phyloP scores from a whole-genome alignment of 1,140 invertebrate genomes.

The Charaxes varanes region DNA sequence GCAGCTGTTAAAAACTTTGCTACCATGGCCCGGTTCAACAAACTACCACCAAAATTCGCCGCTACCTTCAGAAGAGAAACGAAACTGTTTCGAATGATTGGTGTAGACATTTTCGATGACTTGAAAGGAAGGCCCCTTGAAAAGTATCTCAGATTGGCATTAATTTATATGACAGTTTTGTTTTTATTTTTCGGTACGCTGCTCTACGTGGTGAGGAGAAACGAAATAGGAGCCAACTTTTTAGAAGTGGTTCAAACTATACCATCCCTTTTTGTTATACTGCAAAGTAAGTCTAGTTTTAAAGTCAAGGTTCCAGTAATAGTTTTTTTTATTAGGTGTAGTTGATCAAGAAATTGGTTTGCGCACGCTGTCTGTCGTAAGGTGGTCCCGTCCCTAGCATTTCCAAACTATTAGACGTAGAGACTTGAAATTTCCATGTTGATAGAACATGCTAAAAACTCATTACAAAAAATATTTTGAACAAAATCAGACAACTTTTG shows the following conservation, averaged over 20 bases:
- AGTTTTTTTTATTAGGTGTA: too few relatives aligned
- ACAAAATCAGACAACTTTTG: too few relatives aligned
- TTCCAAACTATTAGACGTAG: too few relatives aligned
- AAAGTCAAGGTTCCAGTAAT: too few relatives aligned
- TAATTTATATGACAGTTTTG: conserved; percentile 10
- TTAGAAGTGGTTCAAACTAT: conserved; percentile 23
- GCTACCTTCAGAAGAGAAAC: conserved; percentile 23
- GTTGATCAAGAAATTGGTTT: too few relatives aligned
- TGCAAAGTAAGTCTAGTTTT: conserved; percentile 32
- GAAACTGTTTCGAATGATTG: conserved; percentile 19
- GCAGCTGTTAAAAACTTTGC: not conserved
- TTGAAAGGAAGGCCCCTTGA: conserved; percentile 3
- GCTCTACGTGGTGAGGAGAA: conserved; percentile 17
- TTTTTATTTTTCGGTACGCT: conserved; percentile 18
- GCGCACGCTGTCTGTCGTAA: too few relatives aligned
- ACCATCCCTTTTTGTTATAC: conserved; percentile 16
- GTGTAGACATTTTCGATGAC: conserved; percentile 27
- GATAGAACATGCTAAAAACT: too few relatives aligned
- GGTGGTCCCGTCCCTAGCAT: too few relatives aligned
- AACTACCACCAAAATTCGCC: conserved; percentile 18
- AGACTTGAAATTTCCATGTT: too few relatives aligned
- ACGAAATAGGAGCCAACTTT: conserved; percentile 21
- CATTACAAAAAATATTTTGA: too few relatives aligned
- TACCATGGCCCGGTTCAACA: conserved; percentile 7
- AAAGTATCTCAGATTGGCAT: conserved; percentile 3